A percentile compares a stretch with the other conserved stretches of the same genome.
Evolutionary conservation across 2,888 invertebrate species (phyloP).

Genomic region (Drosophila bunnanda): DNA sequence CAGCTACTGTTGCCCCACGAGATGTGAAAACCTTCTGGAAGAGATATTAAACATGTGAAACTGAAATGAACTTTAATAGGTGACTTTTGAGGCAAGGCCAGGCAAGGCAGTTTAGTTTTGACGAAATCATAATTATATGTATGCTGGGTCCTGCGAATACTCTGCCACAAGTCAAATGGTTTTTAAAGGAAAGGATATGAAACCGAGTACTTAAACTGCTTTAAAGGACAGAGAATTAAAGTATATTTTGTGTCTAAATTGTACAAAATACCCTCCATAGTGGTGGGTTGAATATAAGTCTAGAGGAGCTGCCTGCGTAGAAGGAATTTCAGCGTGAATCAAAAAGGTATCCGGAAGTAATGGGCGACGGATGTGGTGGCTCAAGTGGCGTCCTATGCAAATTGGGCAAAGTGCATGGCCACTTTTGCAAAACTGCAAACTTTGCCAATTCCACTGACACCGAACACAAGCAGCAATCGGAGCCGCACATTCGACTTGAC

Average conservation of each 20-base stretch:
- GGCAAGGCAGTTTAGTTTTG: not conserved
- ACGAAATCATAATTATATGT: not conserved
- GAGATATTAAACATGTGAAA: not conserved
- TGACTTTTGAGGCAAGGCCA: too few species aligned
- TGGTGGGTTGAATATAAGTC: not conserved
- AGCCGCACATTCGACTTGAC: conserved; percentile 62
- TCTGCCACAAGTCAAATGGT: not conserved
- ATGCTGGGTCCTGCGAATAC: not conserved
- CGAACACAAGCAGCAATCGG: conserved; percentile 48
- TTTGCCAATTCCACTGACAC: conserved; percentile 35
- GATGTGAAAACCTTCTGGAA: not conserved
- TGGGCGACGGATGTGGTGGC: conserved; percentile 38
- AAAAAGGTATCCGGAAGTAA: conserved; percentile 16
- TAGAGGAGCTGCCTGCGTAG: not conserved
- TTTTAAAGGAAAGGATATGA: not conserved
- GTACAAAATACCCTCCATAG: too few species aligned
- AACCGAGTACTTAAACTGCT: not conserved
- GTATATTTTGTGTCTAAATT: too few species aligned
- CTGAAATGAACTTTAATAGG: not conserved
- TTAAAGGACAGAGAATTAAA: not conserved
- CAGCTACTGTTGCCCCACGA: not conserved
- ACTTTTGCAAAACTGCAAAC: conserved; percentile 56
- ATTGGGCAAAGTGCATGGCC: conserved; percentile 60
- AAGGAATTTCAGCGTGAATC: not conserved
- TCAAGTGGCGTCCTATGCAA: conserved; percentile 52